Evolutionary conservation across 2,888 invertebrate genomes (phyloP), one percentile per base, ranked within the genome.

Genomic region (Caenorhabditis macrosperma): DNA sequence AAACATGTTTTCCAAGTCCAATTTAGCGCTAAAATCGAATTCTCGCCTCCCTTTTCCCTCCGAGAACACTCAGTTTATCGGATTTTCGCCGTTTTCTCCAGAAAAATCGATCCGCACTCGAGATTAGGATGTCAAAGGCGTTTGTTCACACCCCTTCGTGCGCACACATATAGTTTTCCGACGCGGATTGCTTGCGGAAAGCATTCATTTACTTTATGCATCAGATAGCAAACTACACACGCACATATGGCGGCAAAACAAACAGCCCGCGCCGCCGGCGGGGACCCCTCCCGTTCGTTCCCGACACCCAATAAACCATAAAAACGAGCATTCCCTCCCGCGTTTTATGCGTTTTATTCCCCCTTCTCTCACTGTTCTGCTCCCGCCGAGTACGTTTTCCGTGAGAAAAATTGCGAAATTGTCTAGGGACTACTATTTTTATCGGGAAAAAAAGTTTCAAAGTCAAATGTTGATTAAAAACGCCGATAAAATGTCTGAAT

Each of bases 201-300:
- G 46, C 33, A 17, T 44, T n/a, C 46, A 54, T 61, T 55, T 61
- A 35, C 54, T 46, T 54, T 71, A 71, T 71, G 71, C 71, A 71
- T 71, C 54, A 61, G 30, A 72, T 46, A 63, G 52, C 61, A 63
- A 61, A 71, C 61, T 71, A 55, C 33, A 63, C 60, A 52, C 52
- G 38, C 50, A 26, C n/a, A 9, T 41, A 57, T 20, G 46, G 17
- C 28, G 61, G 41, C 41, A 12, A 33, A 50, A 63, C 35, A 63
- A 50, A 50, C n/a, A 50, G 7, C 33, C 7, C 38, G 26, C n/a
- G n/a, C n/a, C n/a, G 26, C 15, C 33, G 6, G 33, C 5, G 15
- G 38, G 38, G 38, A 3, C 38, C 38, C 12, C 15, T 38, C 38
- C 38, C 33, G 33, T 10, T 33, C 38, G 38, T 9, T 15, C 12